Evolutionary conservation across 2,888 invertebrate genomes (phyloP).

Genomic region (Xanthostigma xanthostigma): DNA sequence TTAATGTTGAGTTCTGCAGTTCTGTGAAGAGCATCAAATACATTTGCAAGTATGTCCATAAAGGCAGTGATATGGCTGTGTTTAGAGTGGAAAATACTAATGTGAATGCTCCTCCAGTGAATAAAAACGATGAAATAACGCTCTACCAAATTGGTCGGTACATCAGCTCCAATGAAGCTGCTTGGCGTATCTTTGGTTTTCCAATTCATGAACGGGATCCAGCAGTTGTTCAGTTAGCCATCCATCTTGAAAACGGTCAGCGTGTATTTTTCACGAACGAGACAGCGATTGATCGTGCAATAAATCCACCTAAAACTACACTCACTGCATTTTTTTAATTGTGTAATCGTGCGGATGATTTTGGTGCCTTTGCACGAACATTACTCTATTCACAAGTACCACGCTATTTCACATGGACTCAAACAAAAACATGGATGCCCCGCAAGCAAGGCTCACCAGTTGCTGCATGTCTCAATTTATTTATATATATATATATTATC

Average conservation of each 20-base stretch:
- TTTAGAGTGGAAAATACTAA: slow-evolving; percentile 5
- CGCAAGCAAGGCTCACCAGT: slow-evolving; percentile 8
- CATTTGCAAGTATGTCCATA: slow-evolving; percentile 19
- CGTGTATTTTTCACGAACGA: slow-evolving; percentile 15
- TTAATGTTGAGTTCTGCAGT: slow-evolving; percentile 19
- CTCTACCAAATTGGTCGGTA: slow-evolving; percentile 16
- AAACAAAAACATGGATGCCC: slow-evolving; percentile 3
- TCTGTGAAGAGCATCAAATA: slow-evolving; percentile 19
- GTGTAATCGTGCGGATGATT: slow-evolving; percentile 8
- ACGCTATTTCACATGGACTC: slow-evolving; percentile 8
- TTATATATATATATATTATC: too few species aligned
- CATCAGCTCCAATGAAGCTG: slow-evolving; percentile 8
- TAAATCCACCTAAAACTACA: slow-evolving; percentile 11
- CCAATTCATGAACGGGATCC: slow-evolving; percentile 8
- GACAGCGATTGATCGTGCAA: slow-evolving; percentile 10
- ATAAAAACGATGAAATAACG: neutral
- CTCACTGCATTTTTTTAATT: slow-evolving; percentile 15
- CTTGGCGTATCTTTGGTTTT: slow-evolving; percentile 10
- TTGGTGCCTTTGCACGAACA: slow-evolving; percentile 9
- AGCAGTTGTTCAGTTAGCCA: slow-evolving; percentile 7
- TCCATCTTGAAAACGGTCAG: slow-evolving; percentile 17
- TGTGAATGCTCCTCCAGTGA: neutral
- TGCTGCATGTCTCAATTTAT: slow-evolving; percentile 11
- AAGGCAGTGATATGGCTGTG: slow-evolving; percentile 14
- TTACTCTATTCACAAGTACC: slow-evolving; percentile 9